Conservation (phyloP, 2,888 invertebrate species). For the Cancer borealis region DNA sequence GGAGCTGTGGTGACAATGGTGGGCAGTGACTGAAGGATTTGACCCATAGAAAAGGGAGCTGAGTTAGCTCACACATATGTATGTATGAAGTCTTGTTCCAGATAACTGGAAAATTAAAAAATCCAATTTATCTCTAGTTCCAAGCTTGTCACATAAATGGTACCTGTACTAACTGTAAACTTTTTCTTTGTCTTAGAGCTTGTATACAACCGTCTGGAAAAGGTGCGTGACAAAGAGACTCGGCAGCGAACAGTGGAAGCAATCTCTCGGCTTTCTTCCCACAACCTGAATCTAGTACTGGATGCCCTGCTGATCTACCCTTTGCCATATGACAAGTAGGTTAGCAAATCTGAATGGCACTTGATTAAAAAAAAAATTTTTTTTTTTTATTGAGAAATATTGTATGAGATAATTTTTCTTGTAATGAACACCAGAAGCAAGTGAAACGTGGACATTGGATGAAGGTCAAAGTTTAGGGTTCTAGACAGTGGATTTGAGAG, state of each 20-base stretch:
- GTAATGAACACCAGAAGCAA: no score
- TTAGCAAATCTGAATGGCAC: neutral
- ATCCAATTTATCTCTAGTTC: no score
- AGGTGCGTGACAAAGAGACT: conserved; percentile 69
- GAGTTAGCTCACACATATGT: no score
- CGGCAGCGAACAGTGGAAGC: conserved; percentile 68
- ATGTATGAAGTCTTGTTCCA: no score
- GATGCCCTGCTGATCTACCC: conserved; percentile 74
- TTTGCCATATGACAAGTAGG: conserved; percentile 75
- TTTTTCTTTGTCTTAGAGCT: conserved; percentile 52
- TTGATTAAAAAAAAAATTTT: neutral
- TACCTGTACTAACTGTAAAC: no score
- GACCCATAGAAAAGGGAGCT: no score
- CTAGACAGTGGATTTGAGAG: neutral
- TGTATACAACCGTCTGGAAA: conserved; percentile 74
- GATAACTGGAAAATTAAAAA: no score
- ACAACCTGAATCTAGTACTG: conserved; percentile 72
- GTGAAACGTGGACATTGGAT: no score
- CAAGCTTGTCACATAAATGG: no score
- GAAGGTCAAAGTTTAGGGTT: no score
- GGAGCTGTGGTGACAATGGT: no score
- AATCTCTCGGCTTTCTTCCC: conserved; percentile 69
- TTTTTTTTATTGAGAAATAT: neutral
- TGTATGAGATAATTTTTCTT: neutral
- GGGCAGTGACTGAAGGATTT: no score